Evolutionary conservation across 2,113 vertebrate genomes (phyloP), one percentile per base, ranked within the genome.

Genomic region (Bufo gargarizans): DNA sequence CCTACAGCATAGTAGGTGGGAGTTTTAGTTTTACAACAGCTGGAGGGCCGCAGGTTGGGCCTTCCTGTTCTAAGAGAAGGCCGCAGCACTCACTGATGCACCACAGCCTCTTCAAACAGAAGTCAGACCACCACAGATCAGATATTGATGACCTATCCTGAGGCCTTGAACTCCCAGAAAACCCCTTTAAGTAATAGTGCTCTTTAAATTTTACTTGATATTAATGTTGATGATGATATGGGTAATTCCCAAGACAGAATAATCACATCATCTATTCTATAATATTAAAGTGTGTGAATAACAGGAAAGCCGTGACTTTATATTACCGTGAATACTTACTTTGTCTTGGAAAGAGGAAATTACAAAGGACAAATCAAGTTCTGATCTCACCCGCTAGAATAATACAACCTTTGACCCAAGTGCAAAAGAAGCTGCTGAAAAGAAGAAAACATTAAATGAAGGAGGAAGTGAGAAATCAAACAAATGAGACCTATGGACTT

Each of bases 401-500:
- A 96, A 95, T 93, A 94, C 92, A 90, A 90, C 91, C 91, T 90
- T 89, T 92, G 92, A 92, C 91, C 92, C 90, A 91, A 90, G 91
- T 90, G 91, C 89, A 95, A 94, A 95, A 95, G 93, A 95, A 93
- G 91, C 91, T 94, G 92, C 92, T 94, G 90, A 94, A 93, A 94
- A 94, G 91, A 91, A 94, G 55, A 95, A 93, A 90, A 47, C 93
- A 94, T 94, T 94, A 95, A 89, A 88, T 88, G 91, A 92, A 93
- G 93, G 94, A 95, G 95, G 95, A 96, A 96, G 90, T 93, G 90
- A 91, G 91, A 94, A 95, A 94, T 92, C 94, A 94, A 96, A 94
- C 91, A 94, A 91, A 84, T 67, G 90, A 89, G 90, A 89, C 84
- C 92, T 93, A 93, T 94, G 93, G 95, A 94, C 91, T 94, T 95